Base-by-base conservation (phyloP, 2,113 vertebrate genomes). In the Aramus guarauna region DNA sequence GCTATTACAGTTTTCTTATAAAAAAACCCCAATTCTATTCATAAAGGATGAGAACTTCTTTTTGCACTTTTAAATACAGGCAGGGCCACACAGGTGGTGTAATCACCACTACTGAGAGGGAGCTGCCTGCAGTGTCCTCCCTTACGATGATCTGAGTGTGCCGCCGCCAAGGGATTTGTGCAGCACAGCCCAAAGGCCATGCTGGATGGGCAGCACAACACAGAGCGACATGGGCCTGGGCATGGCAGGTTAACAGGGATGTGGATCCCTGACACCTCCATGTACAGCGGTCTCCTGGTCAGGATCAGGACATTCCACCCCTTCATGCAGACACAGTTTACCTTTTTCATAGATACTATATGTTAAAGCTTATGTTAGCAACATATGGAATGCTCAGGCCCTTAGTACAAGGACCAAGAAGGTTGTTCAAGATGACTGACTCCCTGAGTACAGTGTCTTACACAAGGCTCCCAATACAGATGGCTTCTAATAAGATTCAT, bases 41-140 rank as follows among this genome's bases (percentile, higher is more conserved):
- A 37, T 47, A 68, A 90, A 73, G 26, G 4, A 53, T 82, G 29
- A 56, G 13, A 90, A 24, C 11, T 45, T 45, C 6, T 36, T 53
- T 59, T 55, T 66, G 19, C 20, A 34, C n/a, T 85, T 92, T 55
- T 9, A 37, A 30, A 60, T n/a, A 59, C 30, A 34, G n/a, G n/a
- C 20, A 76, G 76, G 32, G 27, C 39, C 22, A 30, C 1, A 3
- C 9, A 55, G 23, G 8, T 76, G 17, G 9, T 34, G 32, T 23
- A 48, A 60, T 50, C 50, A 50, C 5, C 1, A 1, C 23, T 39
- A 27, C 4, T 0, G 3, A 66, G 50, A 71, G 17, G 20, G 20
- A 81, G 32, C 29, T 55, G n/a, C n/a, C 17, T 81, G 11, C n/a
- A 56, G 27, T 17, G 22, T 43, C 21, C 26, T 77, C 15, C 41